Percentiles rank a stretch among this genome's conserved stretches.
Conservation (phyloP, 2,888 invertebrate genomes). For the Alloplasta piceator region DNA sequence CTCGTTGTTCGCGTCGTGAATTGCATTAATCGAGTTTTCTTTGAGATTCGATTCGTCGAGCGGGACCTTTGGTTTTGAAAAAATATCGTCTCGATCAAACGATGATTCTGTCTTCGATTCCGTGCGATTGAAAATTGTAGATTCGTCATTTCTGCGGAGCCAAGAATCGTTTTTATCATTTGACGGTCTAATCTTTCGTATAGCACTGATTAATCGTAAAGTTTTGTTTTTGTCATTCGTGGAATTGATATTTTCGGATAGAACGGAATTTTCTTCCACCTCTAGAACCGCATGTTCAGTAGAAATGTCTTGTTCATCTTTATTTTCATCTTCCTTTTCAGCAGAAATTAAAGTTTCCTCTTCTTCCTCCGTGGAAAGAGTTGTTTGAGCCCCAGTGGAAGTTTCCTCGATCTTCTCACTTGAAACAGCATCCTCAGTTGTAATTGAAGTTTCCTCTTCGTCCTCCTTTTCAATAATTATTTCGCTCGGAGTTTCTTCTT, state of each 20-base stretch:
- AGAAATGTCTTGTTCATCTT: background rate
- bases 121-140: background rate
- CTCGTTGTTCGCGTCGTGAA: conserved; percentile 37
- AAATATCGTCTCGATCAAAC: background rate
- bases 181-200: no score
- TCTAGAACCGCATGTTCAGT: background rate
- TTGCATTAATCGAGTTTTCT: background rate
- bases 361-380: background rate
- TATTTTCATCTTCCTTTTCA: background rate
- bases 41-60: background rate
- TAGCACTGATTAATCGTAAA: background rate
- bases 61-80: conserved; percentile 10
- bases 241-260: conserved; percentile 1
- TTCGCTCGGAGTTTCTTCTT: background rate
- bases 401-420: no score
- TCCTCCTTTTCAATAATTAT: background rate
- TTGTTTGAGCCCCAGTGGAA: background rate
- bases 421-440: background rate
- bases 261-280: background rate
- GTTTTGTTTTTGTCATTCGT: conserved; percentile 1
- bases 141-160: background rate
- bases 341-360: background rate
- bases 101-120: background rate
- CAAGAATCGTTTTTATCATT: background rate
- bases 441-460: background rate